These are phyloP conservation scores for Hestina assimilis DNA, from an alignment of 1,140 invertebrate species.

Conservation along the genomic window DNA sequence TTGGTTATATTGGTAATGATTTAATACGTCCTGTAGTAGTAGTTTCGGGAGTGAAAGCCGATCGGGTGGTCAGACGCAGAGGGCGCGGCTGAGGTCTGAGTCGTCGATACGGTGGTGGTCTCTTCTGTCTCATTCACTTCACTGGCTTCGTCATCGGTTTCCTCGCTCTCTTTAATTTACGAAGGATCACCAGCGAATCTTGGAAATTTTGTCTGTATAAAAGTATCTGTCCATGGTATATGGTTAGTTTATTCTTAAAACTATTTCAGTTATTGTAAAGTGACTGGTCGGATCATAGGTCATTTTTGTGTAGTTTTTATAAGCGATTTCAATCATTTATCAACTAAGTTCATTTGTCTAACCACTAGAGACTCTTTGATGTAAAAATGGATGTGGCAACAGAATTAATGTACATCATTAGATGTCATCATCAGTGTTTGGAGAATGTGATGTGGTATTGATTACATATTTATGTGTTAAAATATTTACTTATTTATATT, in stretches of 20 bases:
- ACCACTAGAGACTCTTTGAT: background rate
- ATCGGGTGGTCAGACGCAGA: conserved; percentile 53
- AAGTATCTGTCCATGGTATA: too few species aligned
- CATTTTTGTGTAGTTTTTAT: too few species aligned
- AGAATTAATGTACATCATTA: background rate
- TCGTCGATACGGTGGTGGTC: conserved; percentile 33
- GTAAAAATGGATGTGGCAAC: background rate
- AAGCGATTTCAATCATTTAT: background rate
- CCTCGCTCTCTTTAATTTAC: conserved; percentile 77
- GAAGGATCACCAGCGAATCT: too few species aligned
- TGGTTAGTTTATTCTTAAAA: too few species aligned
- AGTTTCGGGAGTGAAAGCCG: conserved; percentile 69
- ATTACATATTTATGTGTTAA: background rate
- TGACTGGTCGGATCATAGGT: background rate
- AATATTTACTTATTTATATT: too few species aligned
- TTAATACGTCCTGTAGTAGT: conserved; percentile 48
- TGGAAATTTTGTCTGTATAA: too few species aligned
- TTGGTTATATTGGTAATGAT: too few species aligned
- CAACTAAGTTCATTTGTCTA: background rate
- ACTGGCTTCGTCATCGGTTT: conserved; percentile 82
- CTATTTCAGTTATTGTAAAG: background rate
- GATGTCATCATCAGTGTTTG: background rate
- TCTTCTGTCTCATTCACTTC: conserved; percentile 52
- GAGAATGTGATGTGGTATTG: background rate
- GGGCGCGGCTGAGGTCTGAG: conserved; percentile 38